phyloP scores from a whole-genome alignment of 2,888 invertebrate genomes.

The Xylota sylvarum region DNA sequence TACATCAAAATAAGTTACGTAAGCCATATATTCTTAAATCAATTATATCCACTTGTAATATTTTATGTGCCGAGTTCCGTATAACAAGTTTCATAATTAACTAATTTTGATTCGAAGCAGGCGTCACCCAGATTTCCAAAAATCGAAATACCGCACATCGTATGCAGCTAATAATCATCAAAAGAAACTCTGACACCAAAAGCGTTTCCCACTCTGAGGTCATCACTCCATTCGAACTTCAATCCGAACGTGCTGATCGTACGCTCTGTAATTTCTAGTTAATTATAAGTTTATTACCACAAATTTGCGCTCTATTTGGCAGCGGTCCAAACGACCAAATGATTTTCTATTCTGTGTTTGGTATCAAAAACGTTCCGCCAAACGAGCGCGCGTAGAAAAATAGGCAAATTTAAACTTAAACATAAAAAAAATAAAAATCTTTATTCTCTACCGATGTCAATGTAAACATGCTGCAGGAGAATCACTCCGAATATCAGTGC shows the following conservation, averaged over 20 bases:
- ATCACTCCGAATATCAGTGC: slow-evolving; percentile 29
- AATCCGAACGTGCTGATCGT: slow-evolving; percentile 16
- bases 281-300: slow-evolving; percentile 35
- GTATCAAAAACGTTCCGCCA: slow-evolving; percentile 7
- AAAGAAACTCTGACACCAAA: slow-evolving; percentile 1
- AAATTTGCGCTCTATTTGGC: slow-evolving; percentile 32
- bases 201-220: neutral
- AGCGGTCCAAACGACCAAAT: slow-evolving; percentile 24
- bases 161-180: neutral
- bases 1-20: no score
- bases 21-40: no score
- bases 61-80: neutral
- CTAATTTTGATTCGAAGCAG: slow-evolving; percentile 1
- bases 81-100: neutral
- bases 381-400: neutral
- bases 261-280: neutral
- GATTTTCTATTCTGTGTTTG: slow-evolving; percentile 9
- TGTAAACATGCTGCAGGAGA: slow-evolving; percentile 27
- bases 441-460: slow-evolving; percentile 32
- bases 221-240: slow-evolving; percentile 4
- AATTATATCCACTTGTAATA: neutral
- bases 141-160: neutral
- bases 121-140: slow-evolving; percentile 11
- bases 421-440: slow-evolving; percentile 25
- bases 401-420: slow-evolving; percentile 8